Conservation (phyloP, 2,888 invertebrate species). For the Acanthosepion esculentum region DNA sequence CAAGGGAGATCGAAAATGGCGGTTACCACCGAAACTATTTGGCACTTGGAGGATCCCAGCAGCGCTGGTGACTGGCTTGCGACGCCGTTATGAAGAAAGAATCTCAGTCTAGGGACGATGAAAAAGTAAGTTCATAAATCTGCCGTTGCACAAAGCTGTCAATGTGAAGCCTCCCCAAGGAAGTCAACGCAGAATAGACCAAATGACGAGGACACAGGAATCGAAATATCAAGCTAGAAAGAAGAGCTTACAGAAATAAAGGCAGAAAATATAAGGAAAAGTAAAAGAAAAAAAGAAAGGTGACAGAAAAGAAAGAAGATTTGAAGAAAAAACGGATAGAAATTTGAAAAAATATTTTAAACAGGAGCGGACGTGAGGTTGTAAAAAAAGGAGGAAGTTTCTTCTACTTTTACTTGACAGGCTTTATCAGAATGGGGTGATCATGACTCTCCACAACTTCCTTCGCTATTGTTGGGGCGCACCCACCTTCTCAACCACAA, state of each 20-base stretch:
- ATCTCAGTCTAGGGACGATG: not conserved
- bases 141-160: slow-evolving; percentile 5
- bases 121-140: not conserved
- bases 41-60: not conserved
- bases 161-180: not conserved
- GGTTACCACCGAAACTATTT: not conserved
- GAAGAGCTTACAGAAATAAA: not conserved
- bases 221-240: not conserved
- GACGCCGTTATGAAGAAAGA: not conserved
- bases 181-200: not conserved
- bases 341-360: too few relatives aligned
- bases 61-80: not conserved
- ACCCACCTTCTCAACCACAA: too few relatives aligned
- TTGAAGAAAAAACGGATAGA: too few relatives aligned
- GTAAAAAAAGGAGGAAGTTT: too few relatives aligned
- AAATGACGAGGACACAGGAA: not conserved
- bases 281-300: not conserved
- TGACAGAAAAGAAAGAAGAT: too few relatives aligned
- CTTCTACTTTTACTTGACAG: too few relatives aligned
- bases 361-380: too few relatives aligned
- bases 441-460: too few relatives aligned
- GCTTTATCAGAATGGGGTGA: too few relatives aligned
- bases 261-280: not conserved
- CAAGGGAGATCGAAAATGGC: not conserved
- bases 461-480: too few relatives aligned